Base-by-base conservation (phyloP, 1,140 invertebrate genomes). In the Drosophila lacertosa region DNA sequence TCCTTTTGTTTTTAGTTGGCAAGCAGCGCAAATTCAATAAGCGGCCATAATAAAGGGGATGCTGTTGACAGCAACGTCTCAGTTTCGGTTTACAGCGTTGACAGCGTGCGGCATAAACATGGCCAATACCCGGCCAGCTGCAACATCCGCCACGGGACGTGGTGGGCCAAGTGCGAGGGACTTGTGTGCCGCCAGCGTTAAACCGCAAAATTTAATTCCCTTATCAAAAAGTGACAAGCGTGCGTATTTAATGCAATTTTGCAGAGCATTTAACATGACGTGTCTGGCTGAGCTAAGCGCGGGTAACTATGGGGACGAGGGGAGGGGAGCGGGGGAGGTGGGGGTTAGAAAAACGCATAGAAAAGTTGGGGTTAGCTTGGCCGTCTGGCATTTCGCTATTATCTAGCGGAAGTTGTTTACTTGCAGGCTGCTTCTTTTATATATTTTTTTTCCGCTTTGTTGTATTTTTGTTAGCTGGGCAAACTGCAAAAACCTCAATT, bases 221-320 rank as follows among this genome's bases (percentile, higher is more conserved):
- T 90, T 90, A 90, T 90, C 89, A 90, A 83, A 83, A 90, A 83
- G 77, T 90, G 89, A 90, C 89, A 90, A 90, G 89, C 88, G 81
- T 86, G 83, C 86, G 89, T 90, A 90, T 90, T 90, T 90, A 90
- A 90, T 90, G 89, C 89, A 90, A 90, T 90, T 90, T 90, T 89
- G 79, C 89, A 83, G 79, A 73, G 80, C 84, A 90, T 90, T 90
- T 89, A 90, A 89, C 89, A 86, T 86, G 81, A 81, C 77, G 65
- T 76, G 44, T 51, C 68, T 77, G 78, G 55, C 57, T 22, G 54
- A 35, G n/a, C 33, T 15, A 15, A 24, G 4, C 7, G 35, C 4
- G 16, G 15, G 18, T 6, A n/a, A n/a, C n/a, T n/a, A n/a, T n/a
- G n/a, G n/a, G n/a, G n/a, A n/a, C n/a, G n/a, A n/a, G n/a, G 4